Percentiles rank a stretch among this genome's conserved stretches.
These are phyloP conservation scores for Kryptolebias marmoratus DNA, from an alignment of 2,113 vertebrate genomes.

Conservation along the genomic window DNA sequence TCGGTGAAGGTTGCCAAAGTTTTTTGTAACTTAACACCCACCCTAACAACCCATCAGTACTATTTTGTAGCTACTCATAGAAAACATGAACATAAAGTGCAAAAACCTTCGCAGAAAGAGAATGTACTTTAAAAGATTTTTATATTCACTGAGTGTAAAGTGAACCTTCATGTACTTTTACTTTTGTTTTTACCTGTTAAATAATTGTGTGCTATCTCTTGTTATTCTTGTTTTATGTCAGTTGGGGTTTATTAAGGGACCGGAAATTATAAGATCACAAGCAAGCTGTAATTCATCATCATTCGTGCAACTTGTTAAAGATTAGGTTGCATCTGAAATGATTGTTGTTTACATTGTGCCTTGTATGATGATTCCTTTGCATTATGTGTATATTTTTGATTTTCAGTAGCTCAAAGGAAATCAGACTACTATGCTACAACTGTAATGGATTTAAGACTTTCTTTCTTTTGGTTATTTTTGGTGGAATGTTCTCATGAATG, in stretches of 20 bases:
- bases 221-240: constrained; percentile 27
- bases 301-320: constrained; percentile 7
- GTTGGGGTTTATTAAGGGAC: constrained; percentile 60
- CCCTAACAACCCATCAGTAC: constrained; percentile 3
- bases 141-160: constrained; percentile 25
- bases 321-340: constrained; percentile 9
- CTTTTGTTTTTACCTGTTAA: constrained; percentile 43
- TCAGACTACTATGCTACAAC: constrained; percentile 53
- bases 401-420: constrained; percentile 60
- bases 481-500: constrained; percentile 35
- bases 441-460: not conserved
- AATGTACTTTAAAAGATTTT: constrained; percentile 45
- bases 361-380: constrained; percentile 68
- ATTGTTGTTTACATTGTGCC: constrained; percentile 72
- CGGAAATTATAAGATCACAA: constrained; percentile 48
- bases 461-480: constrained; percentile 20
- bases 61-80: constrained; percentile 11
- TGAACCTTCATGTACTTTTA: constrained; percentile 18
- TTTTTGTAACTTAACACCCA: constrained; percentile 16
- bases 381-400: constrained; percentile 89
- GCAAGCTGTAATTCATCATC: constrained; percentile 35
- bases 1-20: constrained; percentile 25
- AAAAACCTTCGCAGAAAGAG: constrained; percentile 30
- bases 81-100: constrained; percentile 20
- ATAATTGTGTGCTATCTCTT: constrained; percentile 25